Conservation (phyloP, 2,797 vertebrate species). For the Enteromius thamalakanensis region DNA sequence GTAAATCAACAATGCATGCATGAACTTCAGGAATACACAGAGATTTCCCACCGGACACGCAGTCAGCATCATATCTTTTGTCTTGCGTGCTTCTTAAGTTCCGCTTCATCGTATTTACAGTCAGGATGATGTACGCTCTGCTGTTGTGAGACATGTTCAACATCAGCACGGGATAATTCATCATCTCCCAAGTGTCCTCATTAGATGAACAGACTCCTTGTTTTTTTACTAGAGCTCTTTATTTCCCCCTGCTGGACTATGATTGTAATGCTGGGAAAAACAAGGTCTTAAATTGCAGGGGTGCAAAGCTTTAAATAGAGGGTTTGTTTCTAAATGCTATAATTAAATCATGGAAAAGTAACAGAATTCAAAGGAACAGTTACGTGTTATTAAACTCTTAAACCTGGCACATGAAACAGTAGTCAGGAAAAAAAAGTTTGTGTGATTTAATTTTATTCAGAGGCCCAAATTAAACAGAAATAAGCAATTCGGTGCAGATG, state of each 20-base stretch:
- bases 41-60: background rate
- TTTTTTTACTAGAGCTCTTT: conserved; percentile 10
- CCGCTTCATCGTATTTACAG: conserved; percentile 20
- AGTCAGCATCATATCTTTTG: background rate
- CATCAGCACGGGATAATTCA: conserved; percentile 8
- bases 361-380: background rate
- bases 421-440: background rate
- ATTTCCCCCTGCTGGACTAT: conserved; percentile 17
- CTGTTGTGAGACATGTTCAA: conserved; percentile 30
- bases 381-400: background rate
- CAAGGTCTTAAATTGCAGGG: background rate
- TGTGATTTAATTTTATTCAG: background rate
- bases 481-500: background rate
- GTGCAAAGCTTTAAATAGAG: background rate
- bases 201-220: conserved; percentile 20
- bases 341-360: background rate
- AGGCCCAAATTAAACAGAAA: background rate
- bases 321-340: background rate
- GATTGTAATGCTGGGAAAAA: background rate
- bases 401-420: background rate
- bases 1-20: background rate
- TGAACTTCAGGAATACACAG: background rate
- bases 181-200: conserved; percentile 30
- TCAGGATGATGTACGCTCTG: conserved; percentile 35
- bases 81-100: background rate